Evolutionary conservation across 2,888 invertebrate genomes (phyloP).

Genomic region (Drosophila recens): DNA sequence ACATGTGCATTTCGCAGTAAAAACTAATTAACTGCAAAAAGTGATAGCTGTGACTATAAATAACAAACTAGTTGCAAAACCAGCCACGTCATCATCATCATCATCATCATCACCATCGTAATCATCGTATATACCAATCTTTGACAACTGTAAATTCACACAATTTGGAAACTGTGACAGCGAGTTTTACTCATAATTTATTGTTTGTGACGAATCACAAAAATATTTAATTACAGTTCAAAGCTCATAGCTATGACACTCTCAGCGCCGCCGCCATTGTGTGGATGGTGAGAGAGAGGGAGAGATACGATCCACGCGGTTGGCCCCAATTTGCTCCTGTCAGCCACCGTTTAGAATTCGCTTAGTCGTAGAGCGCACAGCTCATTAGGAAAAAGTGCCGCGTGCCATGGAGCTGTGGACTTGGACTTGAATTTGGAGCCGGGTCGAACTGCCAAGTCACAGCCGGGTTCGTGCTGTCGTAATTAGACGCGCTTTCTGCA

Average conservation of each 20-base stretch:
- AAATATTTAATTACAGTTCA: conserved; percentile 33
- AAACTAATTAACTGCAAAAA: conserved; percentile 10
- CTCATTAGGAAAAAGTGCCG: conserved; percentile 66
- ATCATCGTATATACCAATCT: conserved; percentile 2
- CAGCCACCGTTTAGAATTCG: conserved; percentile 59
- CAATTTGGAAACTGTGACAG: conserved; percentile 35
- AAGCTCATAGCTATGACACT: conserved; percentile 27
- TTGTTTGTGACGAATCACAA: conserved; percentile 32
- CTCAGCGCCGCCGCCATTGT: not conserved
- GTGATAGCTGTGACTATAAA: conserved; percentile 7
- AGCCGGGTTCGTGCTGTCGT: conserved; percentile 39
- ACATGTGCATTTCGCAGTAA: not conserved
- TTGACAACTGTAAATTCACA: conserved; percentile 8
- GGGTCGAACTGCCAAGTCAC: conserved; percentile 9
- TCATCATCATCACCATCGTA: conserved; percentile 1
- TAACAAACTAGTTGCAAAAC: conserved; percentile 26
- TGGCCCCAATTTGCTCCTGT: conserved; percentile 61
- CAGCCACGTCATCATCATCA: not conserved
- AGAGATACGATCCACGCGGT: conserved; percentile 16
- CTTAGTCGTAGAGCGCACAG: conserved; percentile 24
- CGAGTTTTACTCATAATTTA: conserved; percentile 15
- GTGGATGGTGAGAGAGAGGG: conserved; percentile 5
- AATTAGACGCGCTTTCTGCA: conserved; percentile 68
- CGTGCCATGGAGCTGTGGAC: conserved; percentile 41
- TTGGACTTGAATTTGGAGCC: conserved; percentile 19